Evolutionary conservation across 2,888 invertebrate genomes (phyloP).

Genomic region (Tolmerus cingulatus): DNA sequence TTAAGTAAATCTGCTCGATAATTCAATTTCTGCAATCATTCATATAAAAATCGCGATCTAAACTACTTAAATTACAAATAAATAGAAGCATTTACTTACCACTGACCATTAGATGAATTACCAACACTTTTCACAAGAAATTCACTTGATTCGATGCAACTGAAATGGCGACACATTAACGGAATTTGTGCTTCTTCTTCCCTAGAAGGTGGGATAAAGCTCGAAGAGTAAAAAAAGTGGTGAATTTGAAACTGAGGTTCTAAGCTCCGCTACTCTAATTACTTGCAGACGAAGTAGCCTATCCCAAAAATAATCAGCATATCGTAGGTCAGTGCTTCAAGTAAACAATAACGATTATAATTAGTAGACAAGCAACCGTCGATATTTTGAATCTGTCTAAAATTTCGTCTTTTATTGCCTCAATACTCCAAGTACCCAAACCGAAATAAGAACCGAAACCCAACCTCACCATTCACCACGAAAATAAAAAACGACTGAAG

Average conservation of each 20-base stretch:
- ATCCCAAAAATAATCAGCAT: neutral
- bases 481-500: neutral
- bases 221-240: neutral
- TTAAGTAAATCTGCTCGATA: no score
- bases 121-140: no score
- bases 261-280: neutral
- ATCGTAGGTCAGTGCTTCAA: neutral
- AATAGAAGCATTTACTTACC: no score
- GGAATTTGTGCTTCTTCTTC: no score
- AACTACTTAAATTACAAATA: no score
- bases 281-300: neutral
- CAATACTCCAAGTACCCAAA: neutral
- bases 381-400: neutral
- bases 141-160: no score
- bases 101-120: no score
- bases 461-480: neutral
- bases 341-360: neutral
- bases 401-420: neutral
- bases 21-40: no score
- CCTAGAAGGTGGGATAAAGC: neutral
- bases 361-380: neutral
- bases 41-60: no score
- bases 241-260: neutral
- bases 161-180: no score
- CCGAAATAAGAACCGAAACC: no score